Evolutionary conservation across 2,888 invertebrate genomes (phyloP).

Genomic region (Trisateles emortualis): DNA sequence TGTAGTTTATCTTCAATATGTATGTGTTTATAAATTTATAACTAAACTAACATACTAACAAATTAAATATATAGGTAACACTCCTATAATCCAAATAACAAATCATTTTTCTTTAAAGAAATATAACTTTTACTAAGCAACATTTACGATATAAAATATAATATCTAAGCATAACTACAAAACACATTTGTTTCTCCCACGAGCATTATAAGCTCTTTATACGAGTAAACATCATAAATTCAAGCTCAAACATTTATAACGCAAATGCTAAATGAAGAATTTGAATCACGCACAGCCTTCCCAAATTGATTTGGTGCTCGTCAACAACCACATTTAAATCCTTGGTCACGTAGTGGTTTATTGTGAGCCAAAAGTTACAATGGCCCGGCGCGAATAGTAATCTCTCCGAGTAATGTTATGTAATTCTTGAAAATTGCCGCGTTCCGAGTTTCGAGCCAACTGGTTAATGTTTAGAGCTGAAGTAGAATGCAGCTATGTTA

Average conservation of each 20-base stretch:
- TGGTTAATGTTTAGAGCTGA: slow-evolving; percentile 19
- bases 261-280: slow-evolving; percentile 59
- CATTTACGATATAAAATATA: slow-evolving; percentile 22
- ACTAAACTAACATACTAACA: background rate
- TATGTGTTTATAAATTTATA: too few species aligned
- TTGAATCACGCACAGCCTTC: slow-evolving; percentile 68
- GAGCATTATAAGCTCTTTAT: slow-evolving; percentile 33
- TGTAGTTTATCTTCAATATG: too few species aligned
- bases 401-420: slow-evolving; percentile 66
- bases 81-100: background rate
- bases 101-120: slow-evolving; percentile 12
- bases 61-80: background rate
- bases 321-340: slow-evolving; percentile 74
- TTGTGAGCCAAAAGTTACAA: slow-evolving; percentile 81
- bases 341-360: slow-evolving; percentile 77
- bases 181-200: slow-evolving; percentile 41
- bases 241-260: slow-evolving; percentile 36
- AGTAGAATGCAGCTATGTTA: slow-evolving; percentile 11
- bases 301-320: slow-evolving; percentile 77
- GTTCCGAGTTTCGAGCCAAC: too few species aligned
- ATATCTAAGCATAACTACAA: slow-evolving; percentile 33
- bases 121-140: slow-evolving; percentile 3
- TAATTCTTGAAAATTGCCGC: slow-evolving; percentile 68
- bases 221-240: slow-evolving; percentile 46
- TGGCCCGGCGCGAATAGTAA: slow-evolving; percentile 64